phyloP scores from a whole-genome alignment of 2,113 vertebrate species.

The Microcebus ravelobensis region DNA sequence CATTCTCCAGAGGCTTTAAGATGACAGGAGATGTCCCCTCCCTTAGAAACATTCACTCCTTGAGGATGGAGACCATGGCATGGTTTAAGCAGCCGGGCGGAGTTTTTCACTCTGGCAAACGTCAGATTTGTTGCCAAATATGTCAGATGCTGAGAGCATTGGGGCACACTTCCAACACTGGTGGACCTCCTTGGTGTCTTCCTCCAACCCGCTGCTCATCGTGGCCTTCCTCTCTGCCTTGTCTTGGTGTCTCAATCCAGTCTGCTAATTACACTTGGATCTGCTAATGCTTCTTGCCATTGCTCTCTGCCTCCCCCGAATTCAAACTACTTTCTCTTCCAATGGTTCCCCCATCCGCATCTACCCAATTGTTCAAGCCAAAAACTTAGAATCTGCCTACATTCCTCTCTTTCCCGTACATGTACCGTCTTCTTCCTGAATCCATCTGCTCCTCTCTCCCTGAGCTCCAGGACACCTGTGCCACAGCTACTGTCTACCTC shows the following conservation, averaged over 20 bases:
- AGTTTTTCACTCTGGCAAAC: not conserved
- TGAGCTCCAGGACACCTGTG: not conserved
- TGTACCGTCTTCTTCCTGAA: not conserved
- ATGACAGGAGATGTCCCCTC: no score
- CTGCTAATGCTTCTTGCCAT: not conserved
- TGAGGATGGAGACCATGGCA: not conserved
- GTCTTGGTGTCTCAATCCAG: not conserved
- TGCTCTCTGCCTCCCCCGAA: not conserved
- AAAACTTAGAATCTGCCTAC: not conserved
- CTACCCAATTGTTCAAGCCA: not conserved
- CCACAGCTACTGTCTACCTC: not conserved
- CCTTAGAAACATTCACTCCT: not conserved
- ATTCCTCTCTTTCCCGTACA: not conserved
- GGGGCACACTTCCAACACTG: not conserved
- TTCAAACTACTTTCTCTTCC: not conserved
- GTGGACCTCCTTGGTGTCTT: not conserved
- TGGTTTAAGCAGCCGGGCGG: fast-evolving
- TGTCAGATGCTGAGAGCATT: fast-evolving
- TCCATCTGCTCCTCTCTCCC: not conserved
- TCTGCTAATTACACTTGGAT: not conserved
- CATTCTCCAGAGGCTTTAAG: not conserved
- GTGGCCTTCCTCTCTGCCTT: not conserved
- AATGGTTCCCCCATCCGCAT: not conserved
- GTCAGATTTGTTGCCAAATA: not conserved
- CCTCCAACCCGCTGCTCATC: no score